phyloP scores from a whole-genome alignment of 1,140 invertebrate species.

The Megalonaias nervosa region DNA sequence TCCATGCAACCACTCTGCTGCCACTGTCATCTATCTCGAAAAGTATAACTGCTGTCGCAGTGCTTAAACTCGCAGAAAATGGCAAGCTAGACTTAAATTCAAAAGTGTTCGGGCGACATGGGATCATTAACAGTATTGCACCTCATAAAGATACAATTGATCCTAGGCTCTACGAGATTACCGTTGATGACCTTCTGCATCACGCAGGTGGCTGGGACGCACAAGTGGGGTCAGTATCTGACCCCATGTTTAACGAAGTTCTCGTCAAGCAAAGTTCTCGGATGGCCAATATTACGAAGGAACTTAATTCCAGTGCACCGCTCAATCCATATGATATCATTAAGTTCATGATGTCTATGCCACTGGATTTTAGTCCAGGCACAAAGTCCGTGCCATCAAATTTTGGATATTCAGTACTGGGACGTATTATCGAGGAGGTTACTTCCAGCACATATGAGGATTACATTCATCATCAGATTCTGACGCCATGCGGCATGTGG shows the following conservation, averaged over 20 bases:
- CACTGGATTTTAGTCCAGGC: conserved; percentile 61
- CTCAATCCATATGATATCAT: conserved; percentile 48
- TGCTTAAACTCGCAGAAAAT: conserved; percentile 55
- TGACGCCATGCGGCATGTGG: conserved; percentile 68
- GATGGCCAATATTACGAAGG: conserved; percentile 53
- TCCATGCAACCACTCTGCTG: conserved; percentile 36
- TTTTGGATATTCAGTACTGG: conserved; percentile 68
- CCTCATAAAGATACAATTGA: conserved; percentile 43
- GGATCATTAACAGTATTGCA: conserved; percentile 46
- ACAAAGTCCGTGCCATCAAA: conserved; percentile 65
- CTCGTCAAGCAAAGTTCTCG: conserved; percentile 39
- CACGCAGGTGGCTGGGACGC: conserved; percentile 65
- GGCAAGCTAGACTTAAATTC: conserved; percentile 44
- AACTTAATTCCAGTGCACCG: conserved; percentile 39
- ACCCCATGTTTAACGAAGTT: conserved; percentile 59
- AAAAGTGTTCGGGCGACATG: conserved; percentile 57
- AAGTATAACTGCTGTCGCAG: conserved; percentile 59
- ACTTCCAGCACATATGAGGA: conserved; percentile 56
- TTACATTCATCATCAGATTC: conserved; percentile 58
- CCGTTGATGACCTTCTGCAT: conserved; percentile 61
- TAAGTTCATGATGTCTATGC: conserved; percentile 54
- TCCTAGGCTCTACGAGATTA: conserved; percentile 56
- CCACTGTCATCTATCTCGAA: conserved; percentile 60
- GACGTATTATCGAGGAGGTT: conserved; percentile 65
- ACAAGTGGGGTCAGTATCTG: conserved; percentile 49